Percentiles rank a stretch among this genome's conserved stretches.
Conservation (phyloP, 2,113 vertebrate genomes). For the Hystrix cristata region DNA sequence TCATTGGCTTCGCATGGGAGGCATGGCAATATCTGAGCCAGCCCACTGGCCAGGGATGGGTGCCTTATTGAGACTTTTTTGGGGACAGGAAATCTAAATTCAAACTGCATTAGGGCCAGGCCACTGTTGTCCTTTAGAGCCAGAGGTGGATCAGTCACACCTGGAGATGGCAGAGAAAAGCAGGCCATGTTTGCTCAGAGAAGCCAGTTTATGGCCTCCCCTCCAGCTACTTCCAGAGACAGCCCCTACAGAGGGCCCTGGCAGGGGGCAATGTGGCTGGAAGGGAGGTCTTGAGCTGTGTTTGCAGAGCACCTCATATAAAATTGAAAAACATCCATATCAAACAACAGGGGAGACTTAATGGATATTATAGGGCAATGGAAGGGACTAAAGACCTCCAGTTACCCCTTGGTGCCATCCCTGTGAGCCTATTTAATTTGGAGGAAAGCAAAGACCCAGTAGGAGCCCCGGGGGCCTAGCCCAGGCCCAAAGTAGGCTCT, state of each 20-base stretch:
- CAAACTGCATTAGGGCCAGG: constrained; percentile 7
- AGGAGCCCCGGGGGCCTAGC: not conserved
- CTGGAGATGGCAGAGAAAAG: not conserved
- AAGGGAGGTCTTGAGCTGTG: not conserved
- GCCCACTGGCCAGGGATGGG: not conserved
- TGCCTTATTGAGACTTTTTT: not conserved
- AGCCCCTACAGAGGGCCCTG: not conserved
- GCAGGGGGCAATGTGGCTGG: not conserved
- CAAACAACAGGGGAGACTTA: constrained; percentile 13
- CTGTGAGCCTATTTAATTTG: constrained; percentile 31
- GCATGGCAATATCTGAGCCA: not conserved
- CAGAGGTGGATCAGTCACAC: not conserved
- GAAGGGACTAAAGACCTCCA: not conserved
- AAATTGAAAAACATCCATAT: constrained; percentile 27
- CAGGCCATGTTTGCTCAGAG: not conserved
- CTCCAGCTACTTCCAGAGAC: not conserved
- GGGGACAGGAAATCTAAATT: constrained; percentile 42
- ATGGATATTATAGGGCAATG: not conserved
- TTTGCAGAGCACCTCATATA: not conserved
- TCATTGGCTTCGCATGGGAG: not conserved
- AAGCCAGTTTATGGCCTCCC: not conserved
- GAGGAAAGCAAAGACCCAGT: constrained; percentile 1
- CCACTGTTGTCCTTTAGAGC: not conserved
- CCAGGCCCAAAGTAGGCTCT: not conserved
- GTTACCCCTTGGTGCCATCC: not conserved